Percentiles rank a stretch among this genome's conserved stretches.
Conservation (phyloP, 2,797 vertebrate species). For the Sebastolobus altivelis region DNA sequence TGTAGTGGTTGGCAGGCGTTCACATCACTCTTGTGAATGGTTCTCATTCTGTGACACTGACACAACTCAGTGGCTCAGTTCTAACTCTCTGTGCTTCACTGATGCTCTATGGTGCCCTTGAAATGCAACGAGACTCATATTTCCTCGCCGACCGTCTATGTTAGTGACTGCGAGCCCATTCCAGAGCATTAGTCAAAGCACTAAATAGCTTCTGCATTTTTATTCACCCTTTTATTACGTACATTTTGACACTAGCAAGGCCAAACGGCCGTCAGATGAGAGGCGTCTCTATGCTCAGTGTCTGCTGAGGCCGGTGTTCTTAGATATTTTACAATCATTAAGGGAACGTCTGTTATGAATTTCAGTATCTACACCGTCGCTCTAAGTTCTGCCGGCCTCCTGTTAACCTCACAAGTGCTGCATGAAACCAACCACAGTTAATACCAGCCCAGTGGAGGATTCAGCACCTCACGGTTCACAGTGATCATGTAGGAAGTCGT, state of each 20-base stretch:
- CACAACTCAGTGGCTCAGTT: conserved; percentile 43
- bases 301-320: not conserved
- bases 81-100: conserved; percentile 33
- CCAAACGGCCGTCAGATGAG: not conserved
- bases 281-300: not conserved
- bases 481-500: not conserved
- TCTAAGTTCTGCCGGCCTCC: not conserved
- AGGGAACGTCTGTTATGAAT: not conserved
- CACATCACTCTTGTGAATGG: conserved; percentile 29
- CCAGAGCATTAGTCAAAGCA: conserved; percentile 28
- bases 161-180: conserved; percentile 26
- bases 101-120: conserved; percentile 43
- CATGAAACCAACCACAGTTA: not conserved
- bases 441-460: not conserved
- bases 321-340: not conserved
- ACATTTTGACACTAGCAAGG: conserved; percentile 9
- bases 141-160: conserved; percentile 6
- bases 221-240: conserved; percentile 9
- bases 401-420: not conserved
- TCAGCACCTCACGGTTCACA: not conserved
- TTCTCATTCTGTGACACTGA: conserved; percentile 41
- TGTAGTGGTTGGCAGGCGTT: conserved; percentile 13
- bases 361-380: not conserved
- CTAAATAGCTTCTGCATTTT: conserved; percentile 1
- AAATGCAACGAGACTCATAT: conserved; percentile 30